Evolutionary conservation across 2,888 invertebrate species (phyloP).

Genomic region (Tuberolachnus salignus): DNA sequence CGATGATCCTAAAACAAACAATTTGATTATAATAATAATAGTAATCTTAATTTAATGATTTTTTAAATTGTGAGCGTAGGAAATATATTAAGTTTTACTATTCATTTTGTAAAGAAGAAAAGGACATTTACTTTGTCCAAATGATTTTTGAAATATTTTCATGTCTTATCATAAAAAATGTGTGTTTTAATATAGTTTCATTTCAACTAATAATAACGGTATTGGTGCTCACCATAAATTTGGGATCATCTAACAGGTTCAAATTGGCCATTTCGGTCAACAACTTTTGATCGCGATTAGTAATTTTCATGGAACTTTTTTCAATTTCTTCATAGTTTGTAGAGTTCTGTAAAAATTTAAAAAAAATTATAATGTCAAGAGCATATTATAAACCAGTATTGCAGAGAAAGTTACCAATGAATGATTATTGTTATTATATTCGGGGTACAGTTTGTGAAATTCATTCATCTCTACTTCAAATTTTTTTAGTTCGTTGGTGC

Average conservation of each 20-base stretch:
- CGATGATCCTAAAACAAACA: conserved; percentile 39
- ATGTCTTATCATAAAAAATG: too few relatives aligned
- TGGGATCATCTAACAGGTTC: conserved; percentile 22
- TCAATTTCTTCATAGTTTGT: conserved; percentile 2
- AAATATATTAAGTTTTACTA: too few relatives aligned
- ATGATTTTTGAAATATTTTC: too few relatives aligned
- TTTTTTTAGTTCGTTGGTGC: conserved; percentile 24
- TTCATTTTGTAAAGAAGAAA: too few relatives aligned
- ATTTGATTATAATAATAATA: neutral
- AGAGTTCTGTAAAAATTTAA: neutral
- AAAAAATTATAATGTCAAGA: neutral
- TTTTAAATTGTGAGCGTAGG: too few relatives aligned
- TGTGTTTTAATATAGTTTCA: too few relatives aligned
- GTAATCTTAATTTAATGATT: too few relatives aligned
- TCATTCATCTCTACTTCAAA: conserved; percentile 22
- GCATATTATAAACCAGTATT: neutral
- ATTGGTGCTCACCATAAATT: conserved; percentile 33
- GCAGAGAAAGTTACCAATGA: conserved; percentile 1
- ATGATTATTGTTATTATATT: neutral
- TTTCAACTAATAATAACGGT: neutral
- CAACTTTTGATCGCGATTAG: conserved; percentile 32
- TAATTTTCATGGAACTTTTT: neutral
- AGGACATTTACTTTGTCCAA: too few relatives aligned
- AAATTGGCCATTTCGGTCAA: conserved; percentile 34
- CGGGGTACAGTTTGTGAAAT: conserved; percentile 6